Percentiles rank a stretch among this genome's conserved stretches.
These are phyloP conservation scores for Sebastes minor DNA, from an alignment of 2,797 vertebrate species.

Conservation along the genomic window DNA sequence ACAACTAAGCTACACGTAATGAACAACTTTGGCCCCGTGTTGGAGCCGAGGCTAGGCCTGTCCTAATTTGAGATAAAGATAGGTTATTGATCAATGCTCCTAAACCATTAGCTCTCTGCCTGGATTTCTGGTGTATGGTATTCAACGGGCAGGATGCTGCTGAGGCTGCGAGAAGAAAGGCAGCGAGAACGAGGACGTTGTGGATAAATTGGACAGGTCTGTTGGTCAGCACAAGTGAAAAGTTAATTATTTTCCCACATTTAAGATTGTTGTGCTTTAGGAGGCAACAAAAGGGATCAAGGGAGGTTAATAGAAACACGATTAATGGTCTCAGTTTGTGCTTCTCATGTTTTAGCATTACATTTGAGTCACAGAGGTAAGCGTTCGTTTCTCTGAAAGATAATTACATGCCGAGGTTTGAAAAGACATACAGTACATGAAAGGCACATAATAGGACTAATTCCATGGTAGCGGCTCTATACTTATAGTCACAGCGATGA, in stretches of 20 bases:
- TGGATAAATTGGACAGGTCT: slow-evolving; percentile 26
- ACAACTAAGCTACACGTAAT: slow-evolving; percentile 64
- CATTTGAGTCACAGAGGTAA: not conserved
- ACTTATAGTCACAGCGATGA: fast-evolving
- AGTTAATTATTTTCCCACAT: slow-evolving; percentile 25
- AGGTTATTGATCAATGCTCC: slow-evolving; percentile 70
- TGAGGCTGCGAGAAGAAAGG: slow-evolving; percentile 21
- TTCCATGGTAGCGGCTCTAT: not conserved
- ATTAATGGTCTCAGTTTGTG: not conserved
- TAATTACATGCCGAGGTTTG: not conserved
- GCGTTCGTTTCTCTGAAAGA: not conserved
- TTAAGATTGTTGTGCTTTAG: slow-evolving; percentile 1
- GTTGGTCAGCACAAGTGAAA: slow-evolving; percentile 40
- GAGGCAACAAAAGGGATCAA: not conserved
- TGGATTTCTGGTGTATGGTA: slow-evolving; percentile 36
- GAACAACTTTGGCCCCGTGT: slow-evolving; percentile 59
- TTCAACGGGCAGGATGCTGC: slow-evolving; percentile 34
- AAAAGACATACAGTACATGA: not conserved
- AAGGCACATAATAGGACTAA: not conserved
- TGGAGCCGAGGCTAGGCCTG: slow-evolving; percentile 46
- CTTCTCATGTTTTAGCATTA: not conserved
- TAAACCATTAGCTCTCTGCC: slow-evolving; percentile 52
- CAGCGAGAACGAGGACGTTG: not conserved
- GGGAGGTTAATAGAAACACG: not conserved
- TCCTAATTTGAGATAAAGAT: slow-evolving; percentile 68